phyloP scores from a whole-genome alignment of 2,888 invertebrate species.

The Tyria jacobaeae region DNA sequence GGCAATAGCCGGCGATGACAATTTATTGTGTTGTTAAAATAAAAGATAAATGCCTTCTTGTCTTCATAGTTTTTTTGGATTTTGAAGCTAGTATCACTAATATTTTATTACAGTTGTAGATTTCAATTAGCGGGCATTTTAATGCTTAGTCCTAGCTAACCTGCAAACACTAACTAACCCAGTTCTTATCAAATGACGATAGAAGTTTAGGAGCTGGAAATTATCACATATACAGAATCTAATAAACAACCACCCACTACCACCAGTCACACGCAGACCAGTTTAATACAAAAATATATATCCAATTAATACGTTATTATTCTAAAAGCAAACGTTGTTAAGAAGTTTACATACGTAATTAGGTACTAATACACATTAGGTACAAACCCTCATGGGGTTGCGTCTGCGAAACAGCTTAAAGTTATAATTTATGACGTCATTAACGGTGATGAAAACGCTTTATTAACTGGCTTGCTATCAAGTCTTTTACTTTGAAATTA shows the following conservation, averaged over 20 bases:
- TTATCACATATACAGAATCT: too few relatives aligned
- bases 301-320: not conserved
- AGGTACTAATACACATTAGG: conserved; percentile 50
- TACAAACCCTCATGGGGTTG: too few relatives aligned
- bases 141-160: too few relatives aligned
- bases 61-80: not conserved
- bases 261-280: too few relatives aligned
- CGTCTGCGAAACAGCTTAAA: conserved; percentile 37
- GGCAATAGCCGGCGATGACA: conserved; percentile 3
- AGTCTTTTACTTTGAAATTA: not conserved
- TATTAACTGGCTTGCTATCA: conserved; percentile 20
- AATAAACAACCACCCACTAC: too few relatives aligned
- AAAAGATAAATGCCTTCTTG: conserved; percentile 2
- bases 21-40: conserved; percentile 5
- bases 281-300: not conserved
- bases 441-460: conserved; percentile 38
- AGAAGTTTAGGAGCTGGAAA: too few relatives aligned
- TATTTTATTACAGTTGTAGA: too few relatives aligned
- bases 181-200: too few relatives aligned
- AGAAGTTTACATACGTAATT: conserved; percentile 44
- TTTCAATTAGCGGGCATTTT: too few relatives aligned
- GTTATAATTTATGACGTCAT: conserved; percentile 46
- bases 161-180: too few relatives aligned
- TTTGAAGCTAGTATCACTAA: not conserved
- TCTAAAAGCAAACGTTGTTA: conserved; percentile 34